Base-by-base conservation (phyloP, 2,113 vertebrate genomes). In the Myotis brandtii region DNA sequence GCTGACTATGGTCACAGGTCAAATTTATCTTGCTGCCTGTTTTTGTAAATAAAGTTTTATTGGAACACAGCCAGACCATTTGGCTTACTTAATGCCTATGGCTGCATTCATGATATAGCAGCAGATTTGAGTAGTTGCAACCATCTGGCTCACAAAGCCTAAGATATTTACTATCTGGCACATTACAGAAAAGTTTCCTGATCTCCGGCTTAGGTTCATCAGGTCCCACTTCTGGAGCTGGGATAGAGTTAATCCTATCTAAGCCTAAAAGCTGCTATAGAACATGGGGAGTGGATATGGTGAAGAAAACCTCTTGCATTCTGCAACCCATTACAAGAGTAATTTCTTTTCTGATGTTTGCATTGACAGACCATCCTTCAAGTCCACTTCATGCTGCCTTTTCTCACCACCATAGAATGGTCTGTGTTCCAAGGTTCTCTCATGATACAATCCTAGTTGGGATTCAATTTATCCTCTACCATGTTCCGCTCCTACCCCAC, bases 1-100 rank as follows among this genome's bases (percentile, higher is more conserved):
- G 37, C 30, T 46, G n/a, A 79, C 64, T 77, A 1, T 43, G n/a
- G 62, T 32, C 90, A 69, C 5, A 73, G 81, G 46, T 9, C 5
- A 20, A 69, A 83, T 93, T 69, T n/a, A 62, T 37, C 30, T 4
- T 62, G 21, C 30, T 70, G n/a, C 8, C 70, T 76, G 25, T 37
- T 70, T 94, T 91, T 95, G 25, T 93, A 64, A 93, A 95, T 89
- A 67, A 59, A 91, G 46, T 88, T 93, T 76, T 88, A 89, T 72
- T 91, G 25, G 37, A 76, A 88, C 40, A 92, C 3, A 95, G n/a
- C 25, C 27, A 72, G 37, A 87, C 21, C 5, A 1, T 81, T 96
- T 62, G 82, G 16, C 89, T 93, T 93, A 79, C 32, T 70, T 94
- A 54, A 2, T 90, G 56, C 25, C 27, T 67, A 10, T 40, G 40